phyloP scores from a whole-genome alignment of 2,113 vertebrate species.

The Vulpes vulpes region DNA sequence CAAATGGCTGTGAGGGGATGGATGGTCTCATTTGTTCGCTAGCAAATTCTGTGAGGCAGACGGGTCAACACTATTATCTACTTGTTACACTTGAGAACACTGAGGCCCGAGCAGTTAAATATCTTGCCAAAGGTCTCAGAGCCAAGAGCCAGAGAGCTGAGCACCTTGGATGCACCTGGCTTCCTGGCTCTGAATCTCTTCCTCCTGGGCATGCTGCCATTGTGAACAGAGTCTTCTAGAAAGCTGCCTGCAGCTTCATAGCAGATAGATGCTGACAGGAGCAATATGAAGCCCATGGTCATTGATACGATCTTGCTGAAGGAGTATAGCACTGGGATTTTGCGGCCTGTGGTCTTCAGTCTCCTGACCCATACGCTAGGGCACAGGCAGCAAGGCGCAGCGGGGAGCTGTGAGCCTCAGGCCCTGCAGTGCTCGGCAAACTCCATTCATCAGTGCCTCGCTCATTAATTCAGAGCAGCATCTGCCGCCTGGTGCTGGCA shows the following conservation, averaged over 20 bases:
- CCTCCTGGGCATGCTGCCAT: background rate
- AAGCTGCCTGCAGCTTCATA: background rate
- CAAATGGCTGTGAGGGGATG: background rate
- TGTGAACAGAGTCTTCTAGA: conserved; percentile 62
- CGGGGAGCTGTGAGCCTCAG: background rate
- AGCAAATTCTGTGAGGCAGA: background rate
- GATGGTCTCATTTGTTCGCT: background rate
- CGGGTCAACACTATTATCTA: background rate
- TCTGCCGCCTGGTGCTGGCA: background rate
- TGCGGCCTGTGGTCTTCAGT: conserved; percentile 18
- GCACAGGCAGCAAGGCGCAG: conserved; percentile 11
- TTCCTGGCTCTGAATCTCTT: conserved; percentile 45
- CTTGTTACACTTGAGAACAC: conserved; percentile 5
- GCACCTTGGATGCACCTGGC: background rate
- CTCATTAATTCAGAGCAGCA: conserved; percentile 48
- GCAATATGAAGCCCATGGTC: conserved; percentile 38
- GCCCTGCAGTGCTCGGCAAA: conserved; percentile 13
- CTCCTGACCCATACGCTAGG: background rate
- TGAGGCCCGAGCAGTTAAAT: background rate
- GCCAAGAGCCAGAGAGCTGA: background rate
- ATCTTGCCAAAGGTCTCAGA: background rate
- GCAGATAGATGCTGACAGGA: background rate
- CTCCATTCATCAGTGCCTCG: conserved; percentile 14
- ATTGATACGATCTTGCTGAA: conserved; percentile 36
- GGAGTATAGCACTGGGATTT: background rate